A percentile compares a stretch with the other conserved stretches of the same genome.
Evolutionary conservation across 1,140 invertebrate species (phyloP).

Genomic region (Schlechtendalia chinensis): DNA sequence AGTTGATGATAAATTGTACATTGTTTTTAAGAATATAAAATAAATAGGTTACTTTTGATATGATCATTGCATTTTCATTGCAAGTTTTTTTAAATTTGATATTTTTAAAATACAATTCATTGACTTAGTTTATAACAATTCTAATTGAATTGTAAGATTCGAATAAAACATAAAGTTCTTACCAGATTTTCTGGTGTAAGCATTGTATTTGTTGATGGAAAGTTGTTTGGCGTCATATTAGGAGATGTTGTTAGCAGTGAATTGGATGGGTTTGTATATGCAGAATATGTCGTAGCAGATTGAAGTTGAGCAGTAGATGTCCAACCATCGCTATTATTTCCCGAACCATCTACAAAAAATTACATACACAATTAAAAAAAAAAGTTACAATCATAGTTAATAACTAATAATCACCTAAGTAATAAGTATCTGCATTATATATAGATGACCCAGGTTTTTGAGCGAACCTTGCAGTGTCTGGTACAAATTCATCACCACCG

Average conservation of each 20-base stretch:
- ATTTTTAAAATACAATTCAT: too few relatives aligned
- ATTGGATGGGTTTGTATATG: conserved; percentile 52
- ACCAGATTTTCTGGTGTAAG: conserved; percentile 39
- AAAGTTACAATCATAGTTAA: background rate
- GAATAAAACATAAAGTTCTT: background rate
- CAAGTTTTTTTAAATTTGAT: too few relatives aligned
- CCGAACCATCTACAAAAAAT: conserved; percentile 18
- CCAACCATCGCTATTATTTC: conserved; percentile 44
- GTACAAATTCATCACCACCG: conserved; percentile 84
- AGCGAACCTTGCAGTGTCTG: conserved; percentile 81
- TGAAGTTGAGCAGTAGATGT: conserved; percentile 47
- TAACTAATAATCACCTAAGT: conserved; percentile 57
- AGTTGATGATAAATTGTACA: background rate
- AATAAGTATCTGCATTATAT: conserved; percentile 60
- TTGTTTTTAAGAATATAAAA: too few relatives aligned
- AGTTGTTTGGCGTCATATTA: conserved; percentile 34
- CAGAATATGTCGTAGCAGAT: conserved; percentile 52
- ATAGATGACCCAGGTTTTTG: conserved; percentile 66
- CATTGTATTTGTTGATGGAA: conserved; percentile 34
- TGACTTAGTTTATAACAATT: too few relatives aligned
- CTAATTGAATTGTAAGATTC: background rate
- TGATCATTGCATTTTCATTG: too few relatives aligned
- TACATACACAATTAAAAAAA: background rate
- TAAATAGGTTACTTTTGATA: too few relatives aligned
- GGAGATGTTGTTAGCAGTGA: conserved; percentile 49